These are phyloP conservation scores for Calephelis virginiensis DNA, from an alignment of 1,140 invertebrate genomes.

Conservation along the genomic window DNA sequence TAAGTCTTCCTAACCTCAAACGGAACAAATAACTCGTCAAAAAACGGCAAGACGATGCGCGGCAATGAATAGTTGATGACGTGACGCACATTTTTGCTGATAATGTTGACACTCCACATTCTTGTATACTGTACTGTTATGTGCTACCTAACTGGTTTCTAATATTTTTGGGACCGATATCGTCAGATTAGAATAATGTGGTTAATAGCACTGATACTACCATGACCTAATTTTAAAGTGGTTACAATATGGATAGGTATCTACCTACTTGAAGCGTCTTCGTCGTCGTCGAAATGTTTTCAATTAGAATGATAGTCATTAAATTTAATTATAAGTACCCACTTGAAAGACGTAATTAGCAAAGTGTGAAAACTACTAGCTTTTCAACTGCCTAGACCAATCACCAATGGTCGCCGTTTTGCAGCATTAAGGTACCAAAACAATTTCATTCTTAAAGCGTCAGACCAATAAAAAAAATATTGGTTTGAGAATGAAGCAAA, in stretches of 20 bases:
- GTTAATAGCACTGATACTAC: background rate
- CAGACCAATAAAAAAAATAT: too few relatives aligned
- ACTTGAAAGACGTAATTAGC: too few relatives aligned
- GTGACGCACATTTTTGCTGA: slow-evolving; percentile 1
- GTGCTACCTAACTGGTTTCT: background rate
- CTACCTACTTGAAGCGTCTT: background rate
- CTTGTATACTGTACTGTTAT: background rate
- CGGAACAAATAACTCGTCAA: background rate
- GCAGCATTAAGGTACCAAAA: too few relatives aligned
- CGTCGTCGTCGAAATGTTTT: too few relatives aligned
- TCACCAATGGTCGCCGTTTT: too few relatives aligned
- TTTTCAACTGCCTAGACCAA: too few relatives aligned
- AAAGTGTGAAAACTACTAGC: too few relatives aligned
- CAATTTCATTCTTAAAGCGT: too few relatives aligned
- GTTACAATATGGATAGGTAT: background rate
- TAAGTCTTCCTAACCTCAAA: slow-evolving; percentile 6
- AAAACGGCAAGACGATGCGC: background rate
- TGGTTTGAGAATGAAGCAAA: too few relatives aligned
- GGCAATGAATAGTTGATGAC: background rate
- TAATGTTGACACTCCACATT: background rate
- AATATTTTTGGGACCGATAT: slow-evolving; percentile 4
- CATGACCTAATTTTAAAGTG: slow-evolving; percentile 2
- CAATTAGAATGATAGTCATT: too few relatives aligned
- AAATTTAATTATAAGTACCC: too few relatives aligned
- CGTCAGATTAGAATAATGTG: background rate